Percentiles rank a stretch among this genome's conserved stretches.
Evolutionary conservation across 2,113 vertebrate species (phyloP).

Genomic region (Caretta caretta): DNA sequence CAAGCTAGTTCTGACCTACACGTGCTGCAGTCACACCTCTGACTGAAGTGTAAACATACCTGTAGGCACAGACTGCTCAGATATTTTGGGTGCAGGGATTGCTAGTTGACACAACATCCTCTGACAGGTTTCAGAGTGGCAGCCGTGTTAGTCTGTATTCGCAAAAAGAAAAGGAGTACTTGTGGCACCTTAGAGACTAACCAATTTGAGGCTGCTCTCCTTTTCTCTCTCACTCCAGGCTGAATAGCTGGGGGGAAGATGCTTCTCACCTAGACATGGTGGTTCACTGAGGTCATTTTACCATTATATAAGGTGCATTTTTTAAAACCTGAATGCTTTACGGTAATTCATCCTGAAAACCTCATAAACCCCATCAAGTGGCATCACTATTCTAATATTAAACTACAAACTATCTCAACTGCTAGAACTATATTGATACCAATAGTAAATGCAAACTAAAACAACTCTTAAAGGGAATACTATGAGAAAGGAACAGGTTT

Average conservation of each 20-base stretch:
- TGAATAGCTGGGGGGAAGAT: constrained; percentile 18
- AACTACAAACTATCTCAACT: not conserved
- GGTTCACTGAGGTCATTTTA: constrained; percentile 7
- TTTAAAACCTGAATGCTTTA: constrained; percentile 24
- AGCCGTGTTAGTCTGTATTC: too few relatives aligned
- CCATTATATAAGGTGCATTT: constrained; percentile 35
- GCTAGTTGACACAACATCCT: not conserved
- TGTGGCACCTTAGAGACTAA: too few relatives aligned
- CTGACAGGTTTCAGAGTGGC: not conserved
- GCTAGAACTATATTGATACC: not conserved
- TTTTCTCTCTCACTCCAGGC: not conserved
- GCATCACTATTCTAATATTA: not conserved
- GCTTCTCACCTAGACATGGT: constrained; percentile 10
- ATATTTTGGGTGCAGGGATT: not conserved
- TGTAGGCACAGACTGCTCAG: not conserved
- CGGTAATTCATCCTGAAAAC: not conserved
- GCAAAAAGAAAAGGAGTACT: too few relatives aligned
- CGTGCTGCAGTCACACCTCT: not conserved
- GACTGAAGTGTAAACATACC: not conserved
- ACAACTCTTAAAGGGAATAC: not conserved
- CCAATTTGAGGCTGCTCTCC: not conserved
- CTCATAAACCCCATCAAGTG: not conserved
- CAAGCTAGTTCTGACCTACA: not conserved
- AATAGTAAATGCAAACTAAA: not conserved
- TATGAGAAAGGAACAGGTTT: not conserved